Percentiles rank a stretch among this genome's conserved stretches.
phyloP scores from a whole-genome alignment of 2,797 vertebrate genomes.

The Ispidina lecontei region DNA sequence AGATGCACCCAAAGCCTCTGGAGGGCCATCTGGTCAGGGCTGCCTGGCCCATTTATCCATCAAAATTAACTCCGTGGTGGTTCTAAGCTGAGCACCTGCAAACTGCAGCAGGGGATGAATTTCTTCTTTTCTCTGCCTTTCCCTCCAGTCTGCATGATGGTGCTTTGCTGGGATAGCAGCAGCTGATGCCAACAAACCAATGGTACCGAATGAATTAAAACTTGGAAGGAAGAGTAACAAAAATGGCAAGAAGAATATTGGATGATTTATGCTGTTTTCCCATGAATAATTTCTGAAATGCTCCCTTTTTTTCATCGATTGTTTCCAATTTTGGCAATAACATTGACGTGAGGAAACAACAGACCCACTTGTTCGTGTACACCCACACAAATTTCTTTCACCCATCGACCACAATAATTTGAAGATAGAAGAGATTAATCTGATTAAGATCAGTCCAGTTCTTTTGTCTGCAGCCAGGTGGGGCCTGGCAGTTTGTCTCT shows the following conservation, averaged over 20 bases:
- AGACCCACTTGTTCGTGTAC: not conserved
- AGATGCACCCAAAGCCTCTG: not conserved
- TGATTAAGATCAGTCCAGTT: not conserved
- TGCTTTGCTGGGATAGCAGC: not conserved
- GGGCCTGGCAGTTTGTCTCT: not conserved
- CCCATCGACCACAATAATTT: not conserved
- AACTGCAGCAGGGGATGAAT: conserved; percentile 4
- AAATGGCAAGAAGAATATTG: not conserved
- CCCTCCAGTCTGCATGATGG: not conserved
- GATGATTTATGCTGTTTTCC: not conserved
- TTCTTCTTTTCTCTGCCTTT: not conserved
- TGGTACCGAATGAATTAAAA: not conserved
- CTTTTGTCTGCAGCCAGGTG: not conserved
- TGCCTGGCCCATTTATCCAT: conserved; percentile 21
- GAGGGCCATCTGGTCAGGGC: conserved; percentile 6
- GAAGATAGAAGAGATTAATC: not conserved
- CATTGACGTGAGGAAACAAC: not conserved
- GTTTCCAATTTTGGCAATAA: not conserved
- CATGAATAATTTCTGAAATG: not conserved
- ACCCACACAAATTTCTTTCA: not conserved
- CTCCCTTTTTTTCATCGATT: not conserved
- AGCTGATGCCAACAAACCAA: not conserved
- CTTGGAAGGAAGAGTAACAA: not conserved
- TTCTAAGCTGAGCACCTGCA: conserved; percentile 31
- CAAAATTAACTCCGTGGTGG: not conserved